phyloP scores from a whole-genome alignment of 2,888 invertebrate species.

The Tridacna gigas region DNA sequence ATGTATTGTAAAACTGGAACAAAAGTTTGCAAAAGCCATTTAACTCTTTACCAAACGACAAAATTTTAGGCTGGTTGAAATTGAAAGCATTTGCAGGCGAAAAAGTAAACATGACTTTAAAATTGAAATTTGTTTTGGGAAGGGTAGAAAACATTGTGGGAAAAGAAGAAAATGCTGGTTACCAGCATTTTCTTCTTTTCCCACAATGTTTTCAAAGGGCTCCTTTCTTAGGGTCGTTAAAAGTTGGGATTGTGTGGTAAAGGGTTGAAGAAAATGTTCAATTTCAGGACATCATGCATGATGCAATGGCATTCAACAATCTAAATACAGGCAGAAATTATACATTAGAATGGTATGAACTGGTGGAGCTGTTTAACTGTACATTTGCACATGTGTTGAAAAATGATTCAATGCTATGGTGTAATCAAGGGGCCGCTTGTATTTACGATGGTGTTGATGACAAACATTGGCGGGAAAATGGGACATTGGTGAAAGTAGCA shows the following conservation, averaged over 20 bases:
- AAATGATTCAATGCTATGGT: constrained; percentile 77
- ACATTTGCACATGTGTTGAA: constrained; percentile 79
- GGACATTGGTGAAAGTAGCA: constrained; percentile 77
- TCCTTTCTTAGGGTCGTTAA: too few species aligned
- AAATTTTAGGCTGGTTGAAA: too few species aligned
- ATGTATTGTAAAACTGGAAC: too few species aligned
- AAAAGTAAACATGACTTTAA: too few species aligned
- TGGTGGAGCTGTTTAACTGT: constrained; percentile 82
- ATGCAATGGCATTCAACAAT: constrained; percentile 80
- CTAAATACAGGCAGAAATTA: constrained; percentile 77
- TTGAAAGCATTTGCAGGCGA: too few species aligned
- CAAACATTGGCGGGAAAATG: constrained; percentile 78
- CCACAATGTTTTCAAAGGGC: background rate
- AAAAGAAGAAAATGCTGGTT: too few species aligned
- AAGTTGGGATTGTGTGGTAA: too few species aligned
- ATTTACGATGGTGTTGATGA: constrained; percentile 79
- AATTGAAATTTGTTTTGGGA: too few species aligned
- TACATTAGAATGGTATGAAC: constrained; percentile 83
- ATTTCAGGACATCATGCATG: constrained; percentile 81
- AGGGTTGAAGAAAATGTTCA: background rate
- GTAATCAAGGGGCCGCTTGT: constrained; percentile 82
- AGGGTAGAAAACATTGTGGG: background rate
- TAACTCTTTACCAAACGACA: too few species aligned
- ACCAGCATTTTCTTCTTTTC: background rate
- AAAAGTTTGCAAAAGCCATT: too few species aligned